These are phyloP conservation scores for Antheraea yamamai DNA, from an alignment of 2,888 invertebrate species.

Conservation along the genomic window DNA sequence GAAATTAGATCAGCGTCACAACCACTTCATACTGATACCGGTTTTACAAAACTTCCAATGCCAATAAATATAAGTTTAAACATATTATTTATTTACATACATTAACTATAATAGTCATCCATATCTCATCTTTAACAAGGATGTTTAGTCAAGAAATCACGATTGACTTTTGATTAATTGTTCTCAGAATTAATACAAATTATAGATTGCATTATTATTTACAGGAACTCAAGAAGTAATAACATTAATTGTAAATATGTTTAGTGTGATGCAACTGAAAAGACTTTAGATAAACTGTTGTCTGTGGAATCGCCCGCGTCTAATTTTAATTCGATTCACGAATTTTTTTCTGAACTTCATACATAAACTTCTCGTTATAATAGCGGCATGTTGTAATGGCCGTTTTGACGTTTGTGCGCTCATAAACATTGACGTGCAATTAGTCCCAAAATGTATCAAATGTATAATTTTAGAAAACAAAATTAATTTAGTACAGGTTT, in stretches of 20 bases:
- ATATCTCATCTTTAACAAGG: constrained; percentile 12
- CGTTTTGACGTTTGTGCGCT: too few species aligned
- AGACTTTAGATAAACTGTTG: too few species aligned
- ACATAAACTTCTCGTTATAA: too few species aligned
- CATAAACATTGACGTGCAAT: too few species aligned
- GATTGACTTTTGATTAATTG: constrained; percentile 10
- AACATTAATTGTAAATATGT: neutral
- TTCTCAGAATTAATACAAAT: constrained; percentile 3
- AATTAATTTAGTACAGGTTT: too few species aligned
- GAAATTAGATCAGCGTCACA: neutral
- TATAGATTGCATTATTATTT: constrained; percentile 1
- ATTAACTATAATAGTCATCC: neutral
- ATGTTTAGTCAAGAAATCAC: constrained; percentile 11
- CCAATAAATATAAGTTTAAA: neutral
- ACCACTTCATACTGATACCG: neutral
- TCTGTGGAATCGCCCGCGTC: too few species aligned
- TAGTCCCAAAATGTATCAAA: too few species aligned
- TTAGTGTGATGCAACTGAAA: too few species aligned
- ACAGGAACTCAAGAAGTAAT: neutral
- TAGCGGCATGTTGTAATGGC: too few species aligned
- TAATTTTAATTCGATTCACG: too few species aligned
- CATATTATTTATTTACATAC: constrained; percentile 4
- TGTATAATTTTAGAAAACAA: too few species aligned
- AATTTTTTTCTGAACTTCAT: too few species aligned
- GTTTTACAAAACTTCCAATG: neutral